Conservation (phyloP, 2,888 invertebrate species). For the Amaurobius ferox region DNA sequence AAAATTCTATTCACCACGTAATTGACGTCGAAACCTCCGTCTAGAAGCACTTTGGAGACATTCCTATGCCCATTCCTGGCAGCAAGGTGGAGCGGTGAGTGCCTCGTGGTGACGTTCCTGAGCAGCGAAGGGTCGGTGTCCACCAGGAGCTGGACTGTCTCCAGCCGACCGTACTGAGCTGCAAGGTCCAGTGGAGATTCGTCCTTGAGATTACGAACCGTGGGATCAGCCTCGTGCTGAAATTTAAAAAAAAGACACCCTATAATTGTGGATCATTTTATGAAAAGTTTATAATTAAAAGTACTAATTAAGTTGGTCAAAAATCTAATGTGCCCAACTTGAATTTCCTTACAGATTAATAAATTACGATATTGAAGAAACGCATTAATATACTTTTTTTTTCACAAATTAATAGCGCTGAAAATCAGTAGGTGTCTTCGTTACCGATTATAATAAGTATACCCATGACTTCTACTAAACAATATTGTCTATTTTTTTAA, state of each 20-base stretch:
- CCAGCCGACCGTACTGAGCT: constrained; percentile 84
- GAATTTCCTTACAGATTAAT: no score
- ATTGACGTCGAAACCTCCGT: constrained; percentile 92
- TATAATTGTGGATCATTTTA: no score
- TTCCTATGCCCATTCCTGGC: constrained; percentile 86
- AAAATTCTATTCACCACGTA: constrained; percentile 77
- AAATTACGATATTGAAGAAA: no score
- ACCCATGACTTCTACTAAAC: no score
- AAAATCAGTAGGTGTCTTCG: no score
- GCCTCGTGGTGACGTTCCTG: constrained; percentile 81
- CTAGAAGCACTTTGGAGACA: constrained; percentile 88
- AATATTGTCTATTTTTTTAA: no score
- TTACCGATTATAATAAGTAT: no score
- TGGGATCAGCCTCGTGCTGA: constrained; percentile 90
- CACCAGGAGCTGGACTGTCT: constrained; percentile 91
- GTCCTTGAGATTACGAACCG: constrained; percentile 89
- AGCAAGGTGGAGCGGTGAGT: constrained; percentile 94
- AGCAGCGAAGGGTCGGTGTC: constrained; percentile 87
- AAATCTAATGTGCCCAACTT: no score
- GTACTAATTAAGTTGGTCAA: no score
- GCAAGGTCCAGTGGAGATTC: constrained; percentile 96
- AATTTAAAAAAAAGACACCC: constrained; percentile 13
- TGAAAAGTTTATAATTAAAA: no score
- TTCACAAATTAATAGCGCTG: no score
- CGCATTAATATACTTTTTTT: no score